A percentile compares a stretch with the other conserved stretches of the same genome.
Evolutionary conservation across 2,797 vertebrate genomes (phyloP).

Genomic region (Phylloscopus collybita): DNA sequence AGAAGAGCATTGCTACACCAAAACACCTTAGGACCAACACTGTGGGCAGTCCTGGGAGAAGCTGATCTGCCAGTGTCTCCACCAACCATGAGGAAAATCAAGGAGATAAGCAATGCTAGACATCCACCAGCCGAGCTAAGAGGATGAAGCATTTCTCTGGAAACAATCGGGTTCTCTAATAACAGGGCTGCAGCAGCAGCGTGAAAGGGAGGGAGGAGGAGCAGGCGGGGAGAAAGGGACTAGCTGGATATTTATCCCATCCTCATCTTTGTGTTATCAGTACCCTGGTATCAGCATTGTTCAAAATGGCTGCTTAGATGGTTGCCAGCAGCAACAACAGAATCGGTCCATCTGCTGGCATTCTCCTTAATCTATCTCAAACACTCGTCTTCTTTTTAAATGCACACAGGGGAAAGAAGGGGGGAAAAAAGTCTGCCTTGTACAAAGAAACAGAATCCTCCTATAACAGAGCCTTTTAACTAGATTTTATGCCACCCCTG

Average conservation of each 20-base stretch:
- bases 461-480: slow-evolving; percentile 69
- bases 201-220: slow-evolving; percentile 58
- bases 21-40: neutral
- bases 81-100: neutral
- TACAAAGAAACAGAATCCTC: slow-evolving; percentile 67
- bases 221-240: slow-evolving; percentile 62
- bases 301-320: slow-evolving; percentile 72
- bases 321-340: slow-evolving; percentile 68
- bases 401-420: slow-evolving; percentile 41
- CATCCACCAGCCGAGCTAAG: neutral
- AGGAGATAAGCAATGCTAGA: neutral
- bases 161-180: slow-evolving; percentile 52
- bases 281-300: slow-evolving; percentile 64
- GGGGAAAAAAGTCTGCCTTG: neutral
- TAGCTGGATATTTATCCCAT: slow-evolving; percentile 68
- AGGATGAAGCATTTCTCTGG: slow-evolving; percentile 52
- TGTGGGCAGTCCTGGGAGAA: neutral
- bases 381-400: slow-evolving; percentile 71
- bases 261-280: slow-evolving; percentile 67
- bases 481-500: slow-evolving; percentile 65
- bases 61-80: neutral
- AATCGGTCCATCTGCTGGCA: slow-evolving; percentile 74
- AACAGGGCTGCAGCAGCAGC: neutral
- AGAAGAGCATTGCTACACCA: neutral
- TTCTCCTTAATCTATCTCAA: slow-evolving; percentile 74